These are phyloP conservation scores for Manduca sexta DNA, from an alignment of 1,140 invertebrate genomes.

Conservation along the genomic window DNA sequence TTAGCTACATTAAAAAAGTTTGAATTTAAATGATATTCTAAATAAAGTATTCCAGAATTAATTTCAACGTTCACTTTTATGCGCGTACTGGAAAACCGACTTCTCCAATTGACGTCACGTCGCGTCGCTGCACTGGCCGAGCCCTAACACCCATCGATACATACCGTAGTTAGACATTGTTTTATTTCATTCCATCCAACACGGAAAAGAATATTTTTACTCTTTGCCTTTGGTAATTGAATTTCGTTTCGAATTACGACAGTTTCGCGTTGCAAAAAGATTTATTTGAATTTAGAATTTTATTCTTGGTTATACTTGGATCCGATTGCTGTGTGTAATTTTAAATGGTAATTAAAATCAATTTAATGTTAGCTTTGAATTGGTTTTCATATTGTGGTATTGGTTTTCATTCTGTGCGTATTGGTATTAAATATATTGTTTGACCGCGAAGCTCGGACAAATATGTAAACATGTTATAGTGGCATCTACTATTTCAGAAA, in stretches of 20 bases:
- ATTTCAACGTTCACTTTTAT: slow-evolving; percentile 16
- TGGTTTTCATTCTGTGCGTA: too few species aligned
- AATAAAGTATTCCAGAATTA: slow-evolving; percentile 14
- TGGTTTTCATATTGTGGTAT: too few species aligned
- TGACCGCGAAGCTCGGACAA: too few species aligned
- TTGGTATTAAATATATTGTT: too few species aligned
- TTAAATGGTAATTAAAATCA: too few species aligned
- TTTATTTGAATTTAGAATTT: background rate
- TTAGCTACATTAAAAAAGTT: background rate
- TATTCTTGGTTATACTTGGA: background rate
- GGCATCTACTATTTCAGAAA: too few species aligned
- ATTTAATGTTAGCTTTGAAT: too few species aligned
- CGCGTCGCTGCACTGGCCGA: too few species aligned
- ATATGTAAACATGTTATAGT: too few species aligned
- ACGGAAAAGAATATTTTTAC: slow-evolving; percentile 41
- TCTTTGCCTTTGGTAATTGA: slow-evolving; percentile 59
- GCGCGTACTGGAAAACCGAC: slow-evolving; percentile 12
- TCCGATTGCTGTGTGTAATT: too few species aligned
- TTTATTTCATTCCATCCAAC: slow-evolving; percentile 45
- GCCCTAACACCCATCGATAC: slow-evolving; percentile 29
- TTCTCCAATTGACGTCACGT: slow-evolving; percentile 31
- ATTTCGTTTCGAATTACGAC: slow-evolving; percentile 43
- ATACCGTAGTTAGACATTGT: slow-evolving; percentile 37
- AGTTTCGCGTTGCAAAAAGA: slow-evolving; percentile 27
- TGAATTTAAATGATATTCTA: background rate